A percentile compares a stretch with the other conserved stretches of the same genome.
phyloP scores from a whole-genome alignment of 2,113 vertebrate species.

The Microcebus griseorufus region DNA sequence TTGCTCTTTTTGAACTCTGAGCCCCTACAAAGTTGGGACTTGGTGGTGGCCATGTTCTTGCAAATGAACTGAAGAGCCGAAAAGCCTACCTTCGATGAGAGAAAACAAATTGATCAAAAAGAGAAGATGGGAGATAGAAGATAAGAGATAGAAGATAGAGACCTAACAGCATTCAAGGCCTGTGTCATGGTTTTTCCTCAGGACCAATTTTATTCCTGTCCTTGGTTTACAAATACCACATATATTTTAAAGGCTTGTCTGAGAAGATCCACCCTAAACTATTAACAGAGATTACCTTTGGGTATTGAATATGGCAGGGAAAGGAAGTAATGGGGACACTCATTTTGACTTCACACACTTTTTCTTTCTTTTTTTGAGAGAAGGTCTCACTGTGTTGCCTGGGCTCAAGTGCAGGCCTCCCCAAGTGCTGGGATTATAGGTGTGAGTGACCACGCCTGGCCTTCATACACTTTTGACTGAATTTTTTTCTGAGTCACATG shows the following conservation, averaged over 20 bases:
- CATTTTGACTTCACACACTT: slow-evolving; percentile 3
- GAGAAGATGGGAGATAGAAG: not conserved
- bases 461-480: not conserved
- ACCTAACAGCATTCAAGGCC: not conserved
- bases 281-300: not conserved
- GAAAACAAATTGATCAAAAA: not conserved
- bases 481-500: not conserved
- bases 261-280: not conserved
- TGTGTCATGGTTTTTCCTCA: not conserved
- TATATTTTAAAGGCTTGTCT: not conserved
- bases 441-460: accelerated
- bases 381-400: not conserved
- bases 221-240: not conserved
- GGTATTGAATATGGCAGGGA: not conserved
- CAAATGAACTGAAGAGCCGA: not conserved
- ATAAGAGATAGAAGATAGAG: not conserved
- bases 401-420: not conserved
- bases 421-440: not conserved
- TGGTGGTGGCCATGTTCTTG: not conserved
- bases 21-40: not conserved
- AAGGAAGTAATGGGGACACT: not conserved
- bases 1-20: not conserved
- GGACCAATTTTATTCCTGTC: not conserved
- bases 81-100: not conserved
- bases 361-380: not conserved